Base-by-base conservation (phyloP, 2,888 invertebrate genomes). In the Pycnomerus fuliginosus region DNA sequence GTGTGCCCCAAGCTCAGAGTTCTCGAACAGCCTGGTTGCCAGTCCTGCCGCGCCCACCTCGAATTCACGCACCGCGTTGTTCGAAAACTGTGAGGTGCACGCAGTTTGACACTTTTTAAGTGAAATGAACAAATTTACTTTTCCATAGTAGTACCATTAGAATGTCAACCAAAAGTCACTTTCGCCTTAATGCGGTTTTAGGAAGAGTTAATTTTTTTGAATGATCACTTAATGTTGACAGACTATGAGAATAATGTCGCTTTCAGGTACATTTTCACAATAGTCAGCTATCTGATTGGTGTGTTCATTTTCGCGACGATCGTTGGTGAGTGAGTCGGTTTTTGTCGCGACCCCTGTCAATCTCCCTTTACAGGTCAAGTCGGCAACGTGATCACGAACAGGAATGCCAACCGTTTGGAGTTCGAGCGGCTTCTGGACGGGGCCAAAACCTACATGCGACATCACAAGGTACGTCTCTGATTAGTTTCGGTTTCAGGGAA, bases 301-400 rank as follows among this genome's bases (percentile, higher is more conserved):
- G 95, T 96, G 55, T 96, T 96, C 79, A 93, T 96, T 74, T 96
- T 96, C 74, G 95, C 96, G 41, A 96, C 95, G 36, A 96, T 96
- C 68, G 95, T 96, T 50, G 95, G 83, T 82, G 71, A 80, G 81
- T 75, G 37, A 25, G n/a, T n/a, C 13, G 16, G 15, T 27, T 14
- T n/a, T 13, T 34, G 12, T n/a, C n/a, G n/a, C n/a, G n/a, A n/a
- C n/a, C n/a, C n/a, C 16, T 30, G 22, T 2, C 16, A 16, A 10
- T 15, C 12, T 1, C 5, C 34, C 46, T 38, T 68, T 69, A 16
- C 65, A 83, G 84, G 96, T 36, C 96, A 97, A 81, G 96, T 97
- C 37, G 96, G 96, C 55, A 96, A 95, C 74, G 95, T 96, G 65
- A 96, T 96, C 73, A 95, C 94, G 35, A 97, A 97, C 75, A 82